A percentile compares a stretch with the other conserved stretches of the same genome.
Evolutionary conservation across 2,888 invertebrate species (phyloP).

Genomic region (Sesamia inferens): DNA sequence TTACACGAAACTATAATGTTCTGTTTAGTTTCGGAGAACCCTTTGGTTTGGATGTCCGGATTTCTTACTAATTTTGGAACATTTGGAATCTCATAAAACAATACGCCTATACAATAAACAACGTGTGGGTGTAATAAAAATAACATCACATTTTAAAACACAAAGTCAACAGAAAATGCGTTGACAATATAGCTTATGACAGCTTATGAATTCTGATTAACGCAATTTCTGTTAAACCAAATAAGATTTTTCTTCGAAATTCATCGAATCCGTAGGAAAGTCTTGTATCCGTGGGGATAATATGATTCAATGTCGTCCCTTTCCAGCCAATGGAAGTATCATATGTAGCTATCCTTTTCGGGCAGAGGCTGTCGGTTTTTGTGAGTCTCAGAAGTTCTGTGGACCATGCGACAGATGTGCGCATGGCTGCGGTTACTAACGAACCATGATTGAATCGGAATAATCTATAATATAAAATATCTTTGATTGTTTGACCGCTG

Average conservation of each 20-base stretch:
- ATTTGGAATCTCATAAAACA: constrained; percentile 62
- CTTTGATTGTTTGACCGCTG: constrained; percentile 85
- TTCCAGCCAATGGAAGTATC: constrained; percentile 64
- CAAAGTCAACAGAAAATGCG: constrained; percentile 36
- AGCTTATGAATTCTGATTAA: constrained; percentile 71
- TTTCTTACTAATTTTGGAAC: constrained; percentile 71
- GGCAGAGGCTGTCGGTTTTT: constrained; percentile 83
- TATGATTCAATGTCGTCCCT: constrained; percentile 74
- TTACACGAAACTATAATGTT: constrained; percentile 80
- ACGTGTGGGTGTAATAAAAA: constrained; percentile 54
- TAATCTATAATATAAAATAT: constrained; percentile 86
- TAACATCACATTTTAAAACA: constrained; percentile 37
- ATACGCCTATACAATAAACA: constrained; percentile 48
- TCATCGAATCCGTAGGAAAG: constrained; percentile 77
- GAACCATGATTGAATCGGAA: constrained; percentile 87
- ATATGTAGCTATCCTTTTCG: constrained; percentile 77
- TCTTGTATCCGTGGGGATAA: constrained; percentile 76
- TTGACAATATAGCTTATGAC: constrained; percentile 68
- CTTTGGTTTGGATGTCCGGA: constrained; percentile 68
- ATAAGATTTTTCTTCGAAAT: constrained; percentile 73
- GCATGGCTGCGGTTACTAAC: constrained; percentile 87
- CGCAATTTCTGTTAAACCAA: constrained; percentile 66
- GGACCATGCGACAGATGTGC: constrained; percentile 89
- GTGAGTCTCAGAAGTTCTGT: constrained; percentile 85
- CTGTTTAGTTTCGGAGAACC: constrained; percentile 75